A percentile compares a stretch with the other conserved stretches of the same genome.
These are phyloP conservation scores for Paraescarpia echinospica DNA, from an alignment of 1,140 invertebrate species.

Conservation along the genomic window DNA sequence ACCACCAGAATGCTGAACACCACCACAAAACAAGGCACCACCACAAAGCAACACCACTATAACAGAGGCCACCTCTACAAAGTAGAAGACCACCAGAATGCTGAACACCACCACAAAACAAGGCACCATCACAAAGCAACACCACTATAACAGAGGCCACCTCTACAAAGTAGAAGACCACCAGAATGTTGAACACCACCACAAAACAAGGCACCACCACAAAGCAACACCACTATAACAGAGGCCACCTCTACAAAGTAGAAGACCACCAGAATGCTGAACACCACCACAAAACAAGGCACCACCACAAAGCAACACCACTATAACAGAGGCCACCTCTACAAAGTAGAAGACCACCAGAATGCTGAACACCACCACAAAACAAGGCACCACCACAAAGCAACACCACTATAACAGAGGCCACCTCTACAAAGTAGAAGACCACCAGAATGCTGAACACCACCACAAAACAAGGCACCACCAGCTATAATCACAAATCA, in stretches of 20 bases:
- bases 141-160: neutral
- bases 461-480: neutral
- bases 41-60: too few species aligned
- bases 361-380: neutral
- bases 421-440: neutral
- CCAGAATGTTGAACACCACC: neutral
- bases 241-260: neutral
- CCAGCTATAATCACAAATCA: neutral
- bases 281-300: neutral
- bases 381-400: neutral
- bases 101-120: too few species aligned
- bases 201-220: neutral
- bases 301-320: neutral
- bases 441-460: neutral
- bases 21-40: too few species aligned
- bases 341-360: neutral
- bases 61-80: too few species aligned
- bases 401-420: neutral
- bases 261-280: neutral
- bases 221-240: neutral
- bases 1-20: too few species aligned
- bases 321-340: neutral
- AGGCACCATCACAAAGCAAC: neutral
- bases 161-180: neutral
- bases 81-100: too few species aligned